Base-by-base conservation (phyloP, 2,113 vertebrate species). In the Tiliqua scincoides region DNA sequence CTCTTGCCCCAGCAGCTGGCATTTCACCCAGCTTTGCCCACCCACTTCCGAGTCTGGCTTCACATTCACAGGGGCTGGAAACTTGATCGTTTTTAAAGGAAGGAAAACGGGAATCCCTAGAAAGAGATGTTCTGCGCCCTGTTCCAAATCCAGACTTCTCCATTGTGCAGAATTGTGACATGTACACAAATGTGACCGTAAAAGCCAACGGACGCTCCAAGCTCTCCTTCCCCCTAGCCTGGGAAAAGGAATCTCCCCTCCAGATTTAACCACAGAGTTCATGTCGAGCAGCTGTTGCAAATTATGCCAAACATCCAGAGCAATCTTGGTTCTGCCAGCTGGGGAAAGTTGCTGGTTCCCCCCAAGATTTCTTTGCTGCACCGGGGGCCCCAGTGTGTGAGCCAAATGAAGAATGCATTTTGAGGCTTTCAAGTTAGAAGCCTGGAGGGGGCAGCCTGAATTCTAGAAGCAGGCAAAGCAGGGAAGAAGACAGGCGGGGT, bases 371-470 rank as follows among this genome's bases (percentile, higher is more conserved):
- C 25, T 70, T 43, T 59, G 35, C 82, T 40, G 17, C 37, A 14
- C 15, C 25, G 30, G n/a, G 27, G 71, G 32, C 32, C 62, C 11
- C 43, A 5, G 37, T 11, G 30, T 9, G 25, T 37, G 35, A 20
- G 15, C 0, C 62, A 21, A 0, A 0, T 25, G 12, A 21, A 0
- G 4, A 62, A 68, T 32, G 11, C 0, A 0, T 1, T 8, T 1
- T 70, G 20, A 21, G 79, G 7, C 11, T 20, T n/a, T 70, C 8
- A 6, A 23, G 27, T n/a, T 67, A 35, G 61, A 15, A 1, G 7
- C 63, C 76, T 57, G n/a, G 43, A 35, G 62, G 23, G 1, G 30
- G 74, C 8, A 30, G 67, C 25, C 18, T 40, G 1, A 9, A 21
- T 40, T 72, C 1, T 4, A 23, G 63, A 8, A 15, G 62, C 17